phyloP scores from a whole-genome alignment of 2,797 vertebrate genomes.

The Lacerta viridis region DNA sequence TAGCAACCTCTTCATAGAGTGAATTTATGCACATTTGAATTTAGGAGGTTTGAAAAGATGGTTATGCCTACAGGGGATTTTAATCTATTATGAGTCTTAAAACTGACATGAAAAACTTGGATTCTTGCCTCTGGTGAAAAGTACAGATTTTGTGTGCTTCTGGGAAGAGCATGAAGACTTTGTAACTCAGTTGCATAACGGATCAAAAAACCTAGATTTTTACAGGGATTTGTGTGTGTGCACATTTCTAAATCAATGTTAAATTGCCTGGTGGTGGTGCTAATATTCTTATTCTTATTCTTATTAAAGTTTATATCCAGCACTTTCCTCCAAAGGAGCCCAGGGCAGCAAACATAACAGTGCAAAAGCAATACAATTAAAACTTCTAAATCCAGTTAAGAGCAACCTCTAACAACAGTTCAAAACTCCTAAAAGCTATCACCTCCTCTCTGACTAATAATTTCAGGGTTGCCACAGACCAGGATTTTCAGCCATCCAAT shows the following conservation, averaged over 20 bases:
- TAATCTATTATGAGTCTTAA: neutral
- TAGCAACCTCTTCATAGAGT: neutral
- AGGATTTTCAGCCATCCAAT: no score
- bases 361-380: no score
- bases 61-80: neutral
- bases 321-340: no score
- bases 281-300: no score
- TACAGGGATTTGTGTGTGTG: no score
- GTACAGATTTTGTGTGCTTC: neutral
- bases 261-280: neutral
- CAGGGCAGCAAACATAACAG: no score
- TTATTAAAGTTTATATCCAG: no score
- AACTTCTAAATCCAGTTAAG: no score
- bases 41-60: neutral
- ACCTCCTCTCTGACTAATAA: no score
- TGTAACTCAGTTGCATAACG: neutral
- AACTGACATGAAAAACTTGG: neutral
- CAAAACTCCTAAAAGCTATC: no score
- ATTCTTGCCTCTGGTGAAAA: neutral
- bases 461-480: no score
- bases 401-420: no score
- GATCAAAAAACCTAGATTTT: neutral
- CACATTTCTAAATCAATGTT: neutral
- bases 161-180: neutral
- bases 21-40: neutral